Evolutionary conservation across 2,888 invertebrate species (phyloP).

Genomic region (Acrocyrtus sp.): DNA sequence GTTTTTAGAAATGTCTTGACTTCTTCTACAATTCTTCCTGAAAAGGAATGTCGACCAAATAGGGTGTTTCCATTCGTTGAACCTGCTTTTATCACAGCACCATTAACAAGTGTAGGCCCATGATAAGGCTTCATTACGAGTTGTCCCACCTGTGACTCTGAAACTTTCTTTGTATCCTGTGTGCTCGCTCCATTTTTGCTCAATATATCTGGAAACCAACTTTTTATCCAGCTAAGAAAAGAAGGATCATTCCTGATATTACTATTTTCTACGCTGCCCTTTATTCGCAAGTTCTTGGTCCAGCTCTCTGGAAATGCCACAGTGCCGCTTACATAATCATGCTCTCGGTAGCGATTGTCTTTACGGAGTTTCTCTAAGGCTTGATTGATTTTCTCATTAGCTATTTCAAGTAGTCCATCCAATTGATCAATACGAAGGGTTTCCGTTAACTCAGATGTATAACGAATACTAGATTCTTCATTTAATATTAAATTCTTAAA

Average conservation of each 20-base stretch:
- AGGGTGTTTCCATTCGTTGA: background rate
- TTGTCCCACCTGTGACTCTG: background rate
- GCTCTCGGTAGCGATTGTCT: background rate
- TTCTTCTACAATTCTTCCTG: constrained; percentile 29
- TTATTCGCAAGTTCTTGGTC: too few species aligned
- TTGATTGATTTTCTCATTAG: constrained; percentile 3
- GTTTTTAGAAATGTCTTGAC: constrained; percentile 19
- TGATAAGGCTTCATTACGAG: constrained; percentile 29
- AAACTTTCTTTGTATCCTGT: background rate
- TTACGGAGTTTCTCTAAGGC: constrained; percentile 3
- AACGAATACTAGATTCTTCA: background rate
- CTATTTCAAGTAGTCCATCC: constrained; percentile 15
- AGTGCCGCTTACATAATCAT: constrained; percentile 25
- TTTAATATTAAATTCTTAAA: constrained; percentile 13
- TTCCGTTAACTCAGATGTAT: background rate
- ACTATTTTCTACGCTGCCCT: background rate
- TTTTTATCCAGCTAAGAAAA: background rate
- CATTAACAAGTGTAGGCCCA: constrained; percentile 29
- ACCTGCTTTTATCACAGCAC: constrained; percentile 32
- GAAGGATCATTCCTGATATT: background rate
- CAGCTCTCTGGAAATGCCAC: constrained; percentile 6
- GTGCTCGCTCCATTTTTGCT: too few species aligned
- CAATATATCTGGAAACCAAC: background rate
- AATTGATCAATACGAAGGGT: background rate
- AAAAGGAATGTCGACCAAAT: background rate